A percentile compares a stretch with the other conserved stretches of the same genome.
phyloP scores from a whole-genome alignment of 2,113 vertebrate species.

The Pardalotus punctatus region DNA sequence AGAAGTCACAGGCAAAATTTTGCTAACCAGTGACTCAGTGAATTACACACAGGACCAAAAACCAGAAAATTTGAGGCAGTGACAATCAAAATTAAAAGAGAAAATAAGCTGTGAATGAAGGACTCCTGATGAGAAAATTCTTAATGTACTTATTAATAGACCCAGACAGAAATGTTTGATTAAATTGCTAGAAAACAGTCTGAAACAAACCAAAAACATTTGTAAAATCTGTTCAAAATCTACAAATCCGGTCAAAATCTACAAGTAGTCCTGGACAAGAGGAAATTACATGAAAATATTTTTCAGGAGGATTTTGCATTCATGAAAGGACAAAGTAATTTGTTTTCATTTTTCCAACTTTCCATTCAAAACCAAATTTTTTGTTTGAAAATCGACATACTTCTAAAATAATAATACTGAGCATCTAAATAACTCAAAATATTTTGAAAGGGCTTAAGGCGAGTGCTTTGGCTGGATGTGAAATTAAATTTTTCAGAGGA shows the following conservation, averaged over 20 bases:
- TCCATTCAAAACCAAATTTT: not conserved
- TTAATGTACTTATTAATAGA: not conserved
- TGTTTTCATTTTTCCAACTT: not conserved
- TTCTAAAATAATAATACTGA: not conserved
- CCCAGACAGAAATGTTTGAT: not conserved
- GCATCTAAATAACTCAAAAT: not conserved
- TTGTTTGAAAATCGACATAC: not conserved
- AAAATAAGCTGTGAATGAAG: not conserved
- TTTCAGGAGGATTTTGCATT: not conserved
- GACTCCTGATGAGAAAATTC: not conserved
- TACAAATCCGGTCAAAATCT: not conserved
- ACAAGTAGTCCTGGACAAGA: not conserved
- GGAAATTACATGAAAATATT: not conserved
- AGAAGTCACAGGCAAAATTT: not conserved
- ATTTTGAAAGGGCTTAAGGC: not conserved
- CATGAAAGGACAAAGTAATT: not conserved
- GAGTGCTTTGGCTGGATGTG: not conserved
- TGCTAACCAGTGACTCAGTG: not conserved
- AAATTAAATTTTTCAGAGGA: not conserved
- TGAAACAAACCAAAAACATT: not conserved
- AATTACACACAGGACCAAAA: not conserved
- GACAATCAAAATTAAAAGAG: not conserved
- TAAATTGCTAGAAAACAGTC: not conserved
- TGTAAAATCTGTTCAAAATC: not conserved
- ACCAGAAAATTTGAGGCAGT: not conserved